Percentiles rank a stretch among this genome's conserved stretches.
phyloP scores from a whole-genome alignment of 2,113 vertebrate genomes.

The Mystacornis crossleyi region DNA sequence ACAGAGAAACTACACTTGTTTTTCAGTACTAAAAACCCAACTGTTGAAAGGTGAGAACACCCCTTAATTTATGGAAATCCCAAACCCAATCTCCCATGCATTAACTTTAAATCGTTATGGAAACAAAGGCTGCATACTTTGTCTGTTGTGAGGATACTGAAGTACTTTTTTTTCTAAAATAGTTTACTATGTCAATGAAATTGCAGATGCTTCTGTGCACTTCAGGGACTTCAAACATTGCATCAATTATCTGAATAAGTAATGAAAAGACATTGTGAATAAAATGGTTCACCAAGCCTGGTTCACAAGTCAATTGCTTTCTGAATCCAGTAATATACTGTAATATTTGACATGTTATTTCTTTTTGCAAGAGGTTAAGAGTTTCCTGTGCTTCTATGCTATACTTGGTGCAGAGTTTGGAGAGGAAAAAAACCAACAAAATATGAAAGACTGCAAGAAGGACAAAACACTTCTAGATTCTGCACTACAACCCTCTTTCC shows the following conservation, averaged over 20 bases:
- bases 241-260: slow-evolving; percentile 67
- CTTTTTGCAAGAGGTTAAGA: neutral
- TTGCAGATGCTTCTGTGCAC: slow-evolving; percentile 41
- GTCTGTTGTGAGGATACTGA: neutral
- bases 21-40: slow-evolving; percentile 10
- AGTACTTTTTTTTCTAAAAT: neutral
- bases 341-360: slow-evolving; percentile 20
- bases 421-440: neutral
- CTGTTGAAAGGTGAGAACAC: slow-evolving; percentile 27
- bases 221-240: slow-evolving; percentile 48
- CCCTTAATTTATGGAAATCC: slow-evolving; percentile 36
- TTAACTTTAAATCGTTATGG: neutral
- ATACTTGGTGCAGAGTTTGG: slow-evolving; percentile 8
- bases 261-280: slow-evolving; percentile 55
- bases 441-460: neutral
- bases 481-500: neutral
- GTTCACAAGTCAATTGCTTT: slow-evolving; percentile 59
- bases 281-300: slow-evolving; percentile 50
- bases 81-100: neutral
- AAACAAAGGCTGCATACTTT: neutral
- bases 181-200: slow-evolving; percentile 49
- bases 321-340: slow-evolving; percentile 3
- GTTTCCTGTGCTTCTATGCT: neutral
- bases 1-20: neutral
- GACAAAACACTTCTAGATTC: neutral